A percentile compares a stretch with the other conserved stretches of the same genome.
Evolutionary conservation across 2,888 invertebrate species (phyloP).

Genomic region (Lithosia quadra): DNA sequence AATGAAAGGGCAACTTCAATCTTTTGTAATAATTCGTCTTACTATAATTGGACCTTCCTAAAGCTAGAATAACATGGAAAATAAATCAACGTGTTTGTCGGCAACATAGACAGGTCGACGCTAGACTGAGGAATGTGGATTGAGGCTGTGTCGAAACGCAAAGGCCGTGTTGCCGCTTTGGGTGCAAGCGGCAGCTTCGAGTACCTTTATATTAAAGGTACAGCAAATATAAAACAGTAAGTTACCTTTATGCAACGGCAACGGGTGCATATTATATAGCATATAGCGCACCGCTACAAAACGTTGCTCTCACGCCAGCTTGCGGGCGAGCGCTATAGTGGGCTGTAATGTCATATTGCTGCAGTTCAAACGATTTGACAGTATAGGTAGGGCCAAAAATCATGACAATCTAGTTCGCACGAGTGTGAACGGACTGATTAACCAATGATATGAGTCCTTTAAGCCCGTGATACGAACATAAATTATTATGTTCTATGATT

Average conservation of each 20-base stretch:
- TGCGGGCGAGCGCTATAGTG: background rate
- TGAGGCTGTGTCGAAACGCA: conserved; percentile 65
- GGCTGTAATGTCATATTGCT: background rate
- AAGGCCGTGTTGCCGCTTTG: conserved; percentile 56
- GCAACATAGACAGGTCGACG: conserved; percentile 60
- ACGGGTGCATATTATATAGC: background rate
- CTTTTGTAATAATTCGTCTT: conserved; percentile 49
- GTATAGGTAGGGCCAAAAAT: no score
- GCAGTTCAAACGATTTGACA: background rate
- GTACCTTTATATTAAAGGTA: conserved; percentile 41
- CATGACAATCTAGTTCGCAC: no score
- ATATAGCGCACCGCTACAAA: background rate
- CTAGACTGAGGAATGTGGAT: conserved; percentile 62
- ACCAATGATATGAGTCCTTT: no score
- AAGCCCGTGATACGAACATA: no score
- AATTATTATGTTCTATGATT: no score
- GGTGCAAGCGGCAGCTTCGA: conserved; percentile 46
- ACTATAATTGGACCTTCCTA: conserved; percentile 54
- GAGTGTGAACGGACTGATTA: no score
- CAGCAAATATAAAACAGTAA: conserved; percentile 4
- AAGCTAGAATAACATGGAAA: conserved; percentile 51
- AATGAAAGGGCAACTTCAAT: conserved; percentile 36
- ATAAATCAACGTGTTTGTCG: conserved; percentile 63
- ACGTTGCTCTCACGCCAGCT: background rate
- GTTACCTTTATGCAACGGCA: conserved; percentile 2